Conservation (phyloP, 1,140 invertebrate species). For the Trichonephila inaurata region DNA sequence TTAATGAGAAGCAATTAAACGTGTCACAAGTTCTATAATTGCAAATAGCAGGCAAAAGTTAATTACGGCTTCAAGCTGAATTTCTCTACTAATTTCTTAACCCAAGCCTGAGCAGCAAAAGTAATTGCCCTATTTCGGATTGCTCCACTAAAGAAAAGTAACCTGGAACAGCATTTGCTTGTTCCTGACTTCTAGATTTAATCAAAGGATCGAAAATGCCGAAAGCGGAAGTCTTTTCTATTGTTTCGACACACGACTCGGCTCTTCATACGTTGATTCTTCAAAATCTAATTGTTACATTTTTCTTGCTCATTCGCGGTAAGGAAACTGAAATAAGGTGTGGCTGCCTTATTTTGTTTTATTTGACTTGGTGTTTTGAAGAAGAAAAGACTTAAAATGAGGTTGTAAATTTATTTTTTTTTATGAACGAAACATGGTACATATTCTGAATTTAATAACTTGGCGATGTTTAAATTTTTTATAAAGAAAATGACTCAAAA, state of each 20-base stretch:
- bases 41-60: slow-evolving; percentile 45
- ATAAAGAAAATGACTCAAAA: no score
- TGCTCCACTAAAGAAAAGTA: neutral
- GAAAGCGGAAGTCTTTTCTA: neutral
- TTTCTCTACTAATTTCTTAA: slow-evolving; percentile 45
- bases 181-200: neutral
- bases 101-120: neutral
- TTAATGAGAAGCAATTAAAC: slow-evolving; percentile 26
- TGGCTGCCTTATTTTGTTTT: no score
- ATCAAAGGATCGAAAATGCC: neutral
- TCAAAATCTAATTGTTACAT: neutral
- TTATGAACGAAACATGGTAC: no score
- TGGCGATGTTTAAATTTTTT: no score
- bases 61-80: slow-evolving; percentile 45
- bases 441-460: no score
- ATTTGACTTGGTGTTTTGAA: no score
- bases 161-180: neutral
- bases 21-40: slow-evolving; percentile 42
- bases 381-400: no score
- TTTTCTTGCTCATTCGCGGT: neutral
- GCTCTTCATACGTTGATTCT: neutral
- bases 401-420: no score
- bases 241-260: neutral
- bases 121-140: slow-evolving; percentile 1
- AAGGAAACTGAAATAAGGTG: neutral